Evolutionary conservation across 1,140 invertebrate genomes (phyloP), one percentile per base, ranked within the genome.

Genomic region (Hirudo medicinalis): DNA sequence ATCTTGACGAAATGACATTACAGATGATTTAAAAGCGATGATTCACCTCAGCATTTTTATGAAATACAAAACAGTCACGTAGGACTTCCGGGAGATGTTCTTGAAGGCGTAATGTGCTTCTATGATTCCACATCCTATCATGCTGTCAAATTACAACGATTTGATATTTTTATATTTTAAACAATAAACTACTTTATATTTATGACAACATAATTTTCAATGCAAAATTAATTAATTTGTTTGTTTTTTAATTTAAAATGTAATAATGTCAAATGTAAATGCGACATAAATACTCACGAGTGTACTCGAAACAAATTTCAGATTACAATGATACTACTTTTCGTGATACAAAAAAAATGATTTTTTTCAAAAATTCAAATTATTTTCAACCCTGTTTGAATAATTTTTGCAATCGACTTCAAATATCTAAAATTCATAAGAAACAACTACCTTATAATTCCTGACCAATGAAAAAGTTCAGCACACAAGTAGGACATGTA

Each of bases 401-500:
- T 20, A 57, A 20, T 20, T 27, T n/a, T n/a, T n/a, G n/a, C n/a
- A n/a, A n/a, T n/a, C n/a, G n/a, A n/a, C n/a, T n/a, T n/a, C n/a
- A n/a, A n/a, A n/a, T n/a, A n/a, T n/a, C n/a, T n/a, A n/a, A n/a
- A n/a, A n/a, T n/a, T n/a, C n/a, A n/a, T n/a, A n/a, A n/a, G n/a
- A 25, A 71, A 54, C 19, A 29, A 74, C 54, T 76, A 80, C 79
- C 81, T 79, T 49, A 83, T 79, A 71, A 98, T 98, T 57, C 95
- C 95, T 75, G 93, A 97, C 87, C 97, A 91, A 78, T 97, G 94
- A 83, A 99, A 97, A 81, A 98, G 91, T 83, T 99, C 95, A 57
- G 94, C 93, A 81, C 90, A 91, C 20, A 98, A 85, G 81, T 98
- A 98, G n/a, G 94, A 89, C 78, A 98, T 83, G 81, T 98, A 99